Evolutionary conservation across 1,140 invertebrate genomes (phyloP).

Genomic region (Hylaeus anthracinus): DNA sequence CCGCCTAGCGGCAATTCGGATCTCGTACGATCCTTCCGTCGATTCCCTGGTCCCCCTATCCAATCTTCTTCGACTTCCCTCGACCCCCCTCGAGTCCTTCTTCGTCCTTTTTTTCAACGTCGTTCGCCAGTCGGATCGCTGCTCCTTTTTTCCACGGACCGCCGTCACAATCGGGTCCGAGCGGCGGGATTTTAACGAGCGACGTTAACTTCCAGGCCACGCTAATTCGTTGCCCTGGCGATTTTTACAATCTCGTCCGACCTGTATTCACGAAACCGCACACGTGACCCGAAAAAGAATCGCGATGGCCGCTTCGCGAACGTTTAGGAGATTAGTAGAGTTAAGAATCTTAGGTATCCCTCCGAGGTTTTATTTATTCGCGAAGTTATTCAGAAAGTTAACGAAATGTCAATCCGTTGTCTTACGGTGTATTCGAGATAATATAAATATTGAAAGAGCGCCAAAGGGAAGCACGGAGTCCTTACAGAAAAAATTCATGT

Average conservation of each 20-base stretch:
- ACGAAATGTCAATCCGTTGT: too few species aligned
- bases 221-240: constrained; percentile 43
- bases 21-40: constrained; percentile 13
- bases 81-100: constrained; percentile 12
- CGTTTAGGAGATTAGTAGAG: not conserved
- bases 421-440: too few species aligned
- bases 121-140: constrained; percentile 23
- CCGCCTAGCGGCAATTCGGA: not conserved
- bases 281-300: not conserved
- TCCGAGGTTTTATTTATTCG: too few species aligned
- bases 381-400: too few species aligned
- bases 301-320: not conserved
- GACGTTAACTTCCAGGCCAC: constrained; percentile 41
- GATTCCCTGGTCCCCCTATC: not conserved
- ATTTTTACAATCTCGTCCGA: constrained; percentile 43
- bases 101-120: constrained; percentile 29
- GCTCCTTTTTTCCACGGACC: constrained; percentile 26
- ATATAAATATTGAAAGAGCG: too few species aligned
- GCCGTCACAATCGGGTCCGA: constrained; percentile 26
- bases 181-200: constrained; percentile 25
- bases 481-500: too few species aligned
- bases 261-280: constrained; percentile 30
- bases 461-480: too few species aligned
- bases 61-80: constrained; percentile 33
- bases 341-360: too few species aligned